Evolutionary conservation across 2,888 invertebrate genomes (phyloP), one percentile per base, ranked within the genome.

Genomic region (Operophtera brumata): DNA sequence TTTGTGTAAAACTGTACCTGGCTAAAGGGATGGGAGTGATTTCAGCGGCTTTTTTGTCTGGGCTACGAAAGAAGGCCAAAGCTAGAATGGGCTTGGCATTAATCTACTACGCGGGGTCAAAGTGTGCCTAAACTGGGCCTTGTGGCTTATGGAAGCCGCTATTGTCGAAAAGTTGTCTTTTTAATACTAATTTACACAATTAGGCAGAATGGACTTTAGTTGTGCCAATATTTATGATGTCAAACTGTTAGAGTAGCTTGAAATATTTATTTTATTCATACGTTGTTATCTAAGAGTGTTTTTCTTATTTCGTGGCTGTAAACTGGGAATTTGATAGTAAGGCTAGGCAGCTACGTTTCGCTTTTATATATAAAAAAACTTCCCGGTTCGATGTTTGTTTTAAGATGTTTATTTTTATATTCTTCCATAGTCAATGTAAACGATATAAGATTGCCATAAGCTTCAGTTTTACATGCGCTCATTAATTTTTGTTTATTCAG

Each of bases 221-320:
- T 59, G 65, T 65, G 65, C 65, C 65, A 65, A 65, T 62, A 49
- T 61, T 57, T 61, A 62, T 54, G 39, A 53, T 59, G 61, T 61
- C 52, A 59, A 59, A 61, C 54, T 59, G 47, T 57, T 64, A 61
- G 62, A 54, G 11, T 61, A 62, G 57, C 65, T 70, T 74, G 56
- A 69, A 69, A 67, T 75, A 74, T 71, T 75, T 75, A 75, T 78
- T 82, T 80, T 76, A 72, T 72, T 71, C 69, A 69, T 73, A 69
- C 70, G 75, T 80, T 78, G 75, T 76, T 71, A 65, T 66, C 73
- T 80, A 79, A 78, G 78, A 71, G 73, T 69, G 20, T 72, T 69
- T 74, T 72, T 65, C 69, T 69, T 68, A 67, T 67, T 66, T 69
- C 52, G 41, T 46, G 37, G 12, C 47, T 28, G 36, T 44, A 32